A percentile compares a stretch with the other conserved stretches of the same genome.
Evolutionary conservation across 2,113 vertebrate species (phyloP).

Genomic region (Actenoides lindsayi): DNA sequence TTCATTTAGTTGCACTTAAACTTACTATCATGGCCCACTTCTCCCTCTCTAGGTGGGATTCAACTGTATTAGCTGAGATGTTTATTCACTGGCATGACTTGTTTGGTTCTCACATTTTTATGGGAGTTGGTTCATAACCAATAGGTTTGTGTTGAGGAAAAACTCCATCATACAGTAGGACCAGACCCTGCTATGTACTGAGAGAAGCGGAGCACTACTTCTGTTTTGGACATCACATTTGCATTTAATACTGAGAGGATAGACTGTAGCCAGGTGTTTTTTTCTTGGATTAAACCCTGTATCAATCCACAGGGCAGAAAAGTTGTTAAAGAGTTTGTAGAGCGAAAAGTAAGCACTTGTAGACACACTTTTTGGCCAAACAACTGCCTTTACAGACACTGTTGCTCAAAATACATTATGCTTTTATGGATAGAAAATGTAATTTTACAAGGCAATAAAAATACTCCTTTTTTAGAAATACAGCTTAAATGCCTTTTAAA

Average conservation of each 20-base stretch:
- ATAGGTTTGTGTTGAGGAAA: not conserved
- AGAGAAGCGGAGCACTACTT: not conserved
- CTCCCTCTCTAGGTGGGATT: not conserved
- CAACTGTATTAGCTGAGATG: not conserved
- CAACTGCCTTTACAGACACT: not conserved
- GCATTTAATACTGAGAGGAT: not conserved
- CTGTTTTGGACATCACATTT: not conserved
- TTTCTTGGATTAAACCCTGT: not conserved
- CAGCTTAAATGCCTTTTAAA: not conserved
- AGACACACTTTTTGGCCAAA: not conserved
- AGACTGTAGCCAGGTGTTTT: not conserved
- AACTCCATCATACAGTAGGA: too few relatives aligned
- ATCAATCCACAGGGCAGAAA: not conserved
- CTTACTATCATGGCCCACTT: not conserved
- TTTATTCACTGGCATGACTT: not conserved
- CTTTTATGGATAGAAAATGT: not conserved
- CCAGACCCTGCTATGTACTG: not conserved
- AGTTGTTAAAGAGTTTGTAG: not conserved
- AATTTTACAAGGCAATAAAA: not conserved
- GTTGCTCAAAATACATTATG: not conserved
- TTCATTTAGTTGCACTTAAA: not conserved
- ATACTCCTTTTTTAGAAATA: not conserved
- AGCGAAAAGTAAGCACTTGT: not conserved
- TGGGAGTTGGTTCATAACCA: not conserved
- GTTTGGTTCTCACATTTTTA: not conserved